phyloP scores from a whole-genome alignment of 2,113 vertebrate genomes.

The Eptesicus fuscus region DNA sequence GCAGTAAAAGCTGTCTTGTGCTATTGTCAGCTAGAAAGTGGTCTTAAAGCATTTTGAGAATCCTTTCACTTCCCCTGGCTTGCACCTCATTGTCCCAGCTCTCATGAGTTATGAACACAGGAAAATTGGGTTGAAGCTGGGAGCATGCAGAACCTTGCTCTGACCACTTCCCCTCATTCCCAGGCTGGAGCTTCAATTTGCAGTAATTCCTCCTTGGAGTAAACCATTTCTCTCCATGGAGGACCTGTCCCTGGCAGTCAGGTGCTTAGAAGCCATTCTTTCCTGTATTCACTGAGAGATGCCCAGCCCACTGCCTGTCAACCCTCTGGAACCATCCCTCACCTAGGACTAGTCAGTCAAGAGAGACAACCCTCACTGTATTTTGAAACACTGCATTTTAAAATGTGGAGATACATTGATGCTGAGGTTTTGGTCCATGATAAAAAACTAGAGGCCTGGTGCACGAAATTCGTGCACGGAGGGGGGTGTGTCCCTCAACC shows the following conservation, averaged over 20 bases:
- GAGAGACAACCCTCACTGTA: background rate
- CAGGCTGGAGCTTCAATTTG: background rate
- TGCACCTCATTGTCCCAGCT: no score
- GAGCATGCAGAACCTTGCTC: background rate
- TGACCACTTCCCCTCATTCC: background rate
- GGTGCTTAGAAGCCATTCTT: background rate
- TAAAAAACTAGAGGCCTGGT: no score
- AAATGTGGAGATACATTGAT: background rate
- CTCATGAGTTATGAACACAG: background rate
- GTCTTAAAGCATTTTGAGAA: background rate
- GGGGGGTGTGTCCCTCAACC: no score
- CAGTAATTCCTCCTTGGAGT: background rate
- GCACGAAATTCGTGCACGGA: no score
- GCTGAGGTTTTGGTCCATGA: background rate
- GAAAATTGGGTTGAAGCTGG: background rate
- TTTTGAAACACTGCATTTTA: background rate
- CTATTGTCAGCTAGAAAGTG: background rate
- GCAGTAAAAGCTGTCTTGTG: background rate
- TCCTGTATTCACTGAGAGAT: background rate
- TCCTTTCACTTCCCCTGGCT: background rate
- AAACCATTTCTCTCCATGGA: background rate
- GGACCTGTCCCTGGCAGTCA: background rate
- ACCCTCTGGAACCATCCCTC: background rate
- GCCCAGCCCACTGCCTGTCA: background rate
- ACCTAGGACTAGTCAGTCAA: background rate